These are phyloP conservation scores for Harpalus rubripes DNA, from an alignment of 2,888 invertebrate species.

Conservation along the genomic window DNA sequence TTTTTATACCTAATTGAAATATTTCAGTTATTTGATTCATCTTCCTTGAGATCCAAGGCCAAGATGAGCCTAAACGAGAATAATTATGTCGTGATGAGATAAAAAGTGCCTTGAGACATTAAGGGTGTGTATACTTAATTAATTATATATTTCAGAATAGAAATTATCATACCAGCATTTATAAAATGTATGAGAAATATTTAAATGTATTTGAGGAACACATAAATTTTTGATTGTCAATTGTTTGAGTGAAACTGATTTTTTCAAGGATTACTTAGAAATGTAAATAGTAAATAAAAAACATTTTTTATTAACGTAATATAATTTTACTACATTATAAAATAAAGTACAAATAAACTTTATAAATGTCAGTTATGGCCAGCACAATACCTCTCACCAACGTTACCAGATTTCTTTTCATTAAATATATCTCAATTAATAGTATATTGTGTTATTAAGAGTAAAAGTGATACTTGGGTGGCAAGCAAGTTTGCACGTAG, in stretches of 20 bases:
- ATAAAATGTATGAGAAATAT: conserved; percentile 20
- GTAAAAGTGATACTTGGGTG: too few relatives aligned
- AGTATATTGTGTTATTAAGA: too few relatives aligned
- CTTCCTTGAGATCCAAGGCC: conserved; percentile 46
- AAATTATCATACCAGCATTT: neutral
- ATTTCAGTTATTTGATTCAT: conserved; percentile 39
- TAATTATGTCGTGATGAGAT: conserved; percentile 12
- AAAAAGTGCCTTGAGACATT: neutral
- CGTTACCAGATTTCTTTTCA: too few relatives aligned
- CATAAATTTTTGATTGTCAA: conserved; percentile 20
- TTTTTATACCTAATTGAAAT: conserved; percentile 42
- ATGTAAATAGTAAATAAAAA: neutral
- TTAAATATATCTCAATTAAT: too few relatives aligned
- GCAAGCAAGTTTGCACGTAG: too few relatives aligned
- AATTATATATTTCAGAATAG: conserved; percentile 22
- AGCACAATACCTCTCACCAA: too few relatives aligned
- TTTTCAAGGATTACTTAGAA: conserved; percentile 36
- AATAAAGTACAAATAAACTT: neutral
- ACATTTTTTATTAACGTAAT: neutral
- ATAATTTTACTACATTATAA: neutral
- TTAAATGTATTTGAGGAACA: conserved; percentile 8
- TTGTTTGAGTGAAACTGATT: conserved; percentile 2
- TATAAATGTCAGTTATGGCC: neutral
- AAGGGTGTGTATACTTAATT: conserved; percentile 21
- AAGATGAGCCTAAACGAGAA: conserved; percentile 20